Base-by-base conservation (phyloP, 2,888 invertebrate genomes). In the Lymantria monacha region DNA sequence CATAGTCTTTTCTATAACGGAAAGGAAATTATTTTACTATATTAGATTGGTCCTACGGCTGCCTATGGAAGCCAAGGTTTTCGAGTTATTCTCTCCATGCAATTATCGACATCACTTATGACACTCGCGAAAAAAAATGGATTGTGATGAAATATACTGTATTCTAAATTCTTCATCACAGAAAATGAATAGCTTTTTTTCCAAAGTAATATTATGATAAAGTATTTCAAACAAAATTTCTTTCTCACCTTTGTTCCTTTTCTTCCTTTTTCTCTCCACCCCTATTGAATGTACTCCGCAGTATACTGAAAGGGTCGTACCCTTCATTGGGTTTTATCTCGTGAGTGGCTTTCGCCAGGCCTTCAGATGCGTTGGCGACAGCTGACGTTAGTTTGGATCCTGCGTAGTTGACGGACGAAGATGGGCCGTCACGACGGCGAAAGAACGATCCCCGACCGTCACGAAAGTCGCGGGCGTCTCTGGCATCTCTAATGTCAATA, bases 281-380 rank as follows among this genome's bases (percentile, higher is more conserved):
- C 46, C 69, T 79, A 38, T 75, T 83, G 58, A 91, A 87, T 1
- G 87, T 87, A 63, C 87, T 89, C 36, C 89, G 62, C 47, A 91
- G 69, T 43, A 91, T 42, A 30, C 64, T 77, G 70, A 87, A 80
- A 0, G 89, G 91, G 49, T 92, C 92, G 48, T 89, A 89, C 0
- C 71, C 84, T 11, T 73, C 78, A 11, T 64, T 64, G 9, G 51
- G 15, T 42, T 36, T 55, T 22, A 41, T 58, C n/a, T 59, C 57
- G 3, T 48, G 48, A 9, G n/a, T 30, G 3, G 47, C 30, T 11
- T 63, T 67, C 1, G 51, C 46, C 3, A 68, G 58, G 3, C 65
- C 70, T 3, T 66, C 72, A 2, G 63, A 51, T 1, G 70, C 57
- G 50, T 69, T 63, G 30, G 74, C 57, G 1, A 82, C 73, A 0